Percentiles rank a stretch among this genome's conserved stretches.
Evolutionary conservation across 1,140 invertebrate species (phyloP).

Genomic region (Neoseiulus cucumeris): DNA sequence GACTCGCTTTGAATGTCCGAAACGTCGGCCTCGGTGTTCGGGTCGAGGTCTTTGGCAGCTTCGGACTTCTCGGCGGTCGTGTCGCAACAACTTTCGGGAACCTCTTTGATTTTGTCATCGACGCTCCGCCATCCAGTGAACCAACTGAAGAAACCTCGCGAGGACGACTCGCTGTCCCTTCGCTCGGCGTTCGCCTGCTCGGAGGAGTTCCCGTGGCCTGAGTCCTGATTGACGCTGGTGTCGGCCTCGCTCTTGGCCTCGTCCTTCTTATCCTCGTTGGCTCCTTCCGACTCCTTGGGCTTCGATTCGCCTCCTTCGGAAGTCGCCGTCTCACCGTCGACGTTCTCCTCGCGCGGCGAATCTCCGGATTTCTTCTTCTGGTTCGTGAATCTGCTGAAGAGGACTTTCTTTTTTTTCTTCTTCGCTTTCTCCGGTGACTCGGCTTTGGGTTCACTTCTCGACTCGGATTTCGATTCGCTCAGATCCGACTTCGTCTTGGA

Average conservation of each 20-base stretch:
- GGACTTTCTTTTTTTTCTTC: neutral
- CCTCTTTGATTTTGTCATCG: constrained; percentile 2
- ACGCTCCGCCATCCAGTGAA: constrained; percentile 1
- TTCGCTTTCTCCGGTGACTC: neutral
- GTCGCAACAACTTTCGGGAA: constrained; percentile 3
- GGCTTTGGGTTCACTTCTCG: neutral
- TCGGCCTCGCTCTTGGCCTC: neutral
- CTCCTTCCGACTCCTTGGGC: neutral
- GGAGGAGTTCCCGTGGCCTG: neutral
- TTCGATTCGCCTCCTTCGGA: neutral
- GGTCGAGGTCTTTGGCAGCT: constrained; percentile 5
- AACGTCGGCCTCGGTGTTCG: constrained; percentile 8
- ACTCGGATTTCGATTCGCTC: neutral
- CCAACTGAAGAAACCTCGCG: constrained; percentile 9
- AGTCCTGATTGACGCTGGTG: neutral
- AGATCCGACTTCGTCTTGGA: neutral
- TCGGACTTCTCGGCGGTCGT: constrained; percentile 2
- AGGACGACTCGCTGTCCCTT: neutral
- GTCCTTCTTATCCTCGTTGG: neutral
- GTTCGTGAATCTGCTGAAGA: constrained; percentile 1
- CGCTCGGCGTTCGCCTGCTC: neutral
- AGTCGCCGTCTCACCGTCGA: neutral
- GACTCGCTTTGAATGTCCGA: constrained; percentile 8
- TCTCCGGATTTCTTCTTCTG: neutral
- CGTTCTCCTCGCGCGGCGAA: neutral